Percentiles rank a stretch among this genome's conserved stretches.
Conservation (phyloP, 2,797 vertebrate species). For the Hapalemur alaotrensis region DNA sequence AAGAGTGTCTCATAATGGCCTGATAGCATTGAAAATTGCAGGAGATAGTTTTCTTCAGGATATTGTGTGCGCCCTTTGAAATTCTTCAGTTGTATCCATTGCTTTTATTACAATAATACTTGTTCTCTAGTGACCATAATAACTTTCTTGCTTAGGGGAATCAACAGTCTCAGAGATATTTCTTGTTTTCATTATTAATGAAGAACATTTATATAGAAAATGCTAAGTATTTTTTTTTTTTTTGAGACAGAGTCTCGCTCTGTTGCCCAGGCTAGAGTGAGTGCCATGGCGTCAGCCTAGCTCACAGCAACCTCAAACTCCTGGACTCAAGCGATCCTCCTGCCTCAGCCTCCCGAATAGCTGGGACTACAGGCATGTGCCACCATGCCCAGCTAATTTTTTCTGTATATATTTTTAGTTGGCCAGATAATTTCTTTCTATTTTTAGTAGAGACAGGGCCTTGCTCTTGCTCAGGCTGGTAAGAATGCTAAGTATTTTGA, state of each 20-base stretch:
- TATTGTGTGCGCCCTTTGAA: not conserved
- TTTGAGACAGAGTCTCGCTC: too few species aligned
- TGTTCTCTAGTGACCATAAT: not conserved
- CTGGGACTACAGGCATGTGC: too few species aligned
- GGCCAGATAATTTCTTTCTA: too few species aligned
- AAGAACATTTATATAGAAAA: not conserved
- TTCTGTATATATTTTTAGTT: too few species aligned
- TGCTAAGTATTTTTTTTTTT: not conserved
- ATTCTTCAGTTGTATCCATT: not conserved
- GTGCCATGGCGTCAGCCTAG: too few species aligned
- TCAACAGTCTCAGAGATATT: not conserved
- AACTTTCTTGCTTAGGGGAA: not conserved
- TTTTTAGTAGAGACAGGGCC: too few species aligned
- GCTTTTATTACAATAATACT: not conserved
- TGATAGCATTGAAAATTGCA: not conserved
- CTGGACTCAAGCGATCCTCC: too few species aligned
- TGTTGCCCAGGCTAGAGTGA: too few species aligned
- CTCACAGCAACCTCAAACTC: too few species aligned
- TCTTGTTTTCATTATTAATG: conserved; percentile 12
- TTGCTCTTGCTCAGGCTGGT: too few species aligned
- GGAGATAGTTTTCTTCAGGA: not conserved
- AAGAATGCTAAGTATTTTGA: not conserved
- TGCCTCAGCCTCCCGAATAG: too few species aligned
- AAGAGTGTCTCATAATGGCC: not conserved
- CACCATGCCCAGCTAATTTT: too few species aligned